Evolutionary conservation across 23 tunicate genomes (phyloP).

Genomic region (Trididemnum clinides): DNA sequence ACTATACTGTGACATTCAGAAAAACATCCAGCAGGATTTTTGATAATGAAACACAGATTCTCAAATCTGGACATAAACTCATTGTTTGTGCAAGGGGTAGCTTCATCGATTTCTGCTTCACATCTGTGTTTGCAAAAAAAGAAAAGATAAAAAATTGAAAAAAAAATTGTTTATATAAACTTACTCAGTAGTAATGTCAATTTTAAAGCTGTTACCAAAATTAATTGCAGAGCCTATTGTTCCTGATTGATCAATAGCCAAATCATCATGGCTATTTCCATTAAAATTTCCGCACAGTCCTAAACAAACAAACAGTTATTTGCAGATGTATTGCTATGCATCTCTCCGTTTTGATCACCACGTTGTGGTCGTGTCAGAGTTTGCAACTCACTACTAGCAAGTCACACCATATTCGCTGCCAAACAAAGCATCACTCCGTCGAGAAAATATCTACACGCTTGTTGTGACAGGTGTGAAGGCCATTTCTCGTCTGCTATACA

Average conservation of each 20-base stretch:
- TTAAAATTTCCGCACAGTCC: constrained; percentile 92
- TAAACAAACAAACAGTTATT: not conserved
- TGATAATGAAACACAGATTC: not conserved
- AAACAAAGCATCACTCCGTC: too few species aligned
- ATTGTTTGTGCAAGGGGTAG: not conserved
- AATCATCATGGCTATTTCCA: constrained; percentile 55
- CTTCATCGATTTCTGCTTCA: not conserved
- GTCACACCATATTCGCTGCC: too few species aligned
- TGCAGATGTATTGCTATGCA: too few species aligned
- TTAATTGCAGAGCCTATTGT: not conserved
- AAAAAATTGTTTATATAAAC: not conserved
- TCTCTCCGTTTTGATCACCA: too few species aligned
- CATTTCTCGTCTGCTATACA: too few species aligned
- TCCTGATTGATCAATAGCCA: not conserved
- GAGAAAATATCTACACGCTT: too few species aligned
- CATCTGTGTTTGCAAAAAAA: not conserved
- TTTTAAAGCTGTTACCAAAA: constrained; percentile 72
- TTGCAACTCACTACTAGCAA: too few species aligned
- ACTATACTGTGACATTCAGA: not conserved
- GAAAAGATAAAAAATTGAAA: not conserved
- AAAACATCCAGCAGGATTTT: not conserved
- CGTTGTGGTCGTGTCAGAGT: too few species aligned
- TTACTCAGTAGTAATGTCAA: constrained; percentile 50
- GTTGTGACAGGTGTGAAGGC: too few species aligned
- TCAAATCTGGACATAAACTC: not conserved